A percentile compares a stretch with the other conserved stretches of the same genome.
Conservation (phyloP, 2,888 invertebrate genomes). For the Tachina fera region DNA sequence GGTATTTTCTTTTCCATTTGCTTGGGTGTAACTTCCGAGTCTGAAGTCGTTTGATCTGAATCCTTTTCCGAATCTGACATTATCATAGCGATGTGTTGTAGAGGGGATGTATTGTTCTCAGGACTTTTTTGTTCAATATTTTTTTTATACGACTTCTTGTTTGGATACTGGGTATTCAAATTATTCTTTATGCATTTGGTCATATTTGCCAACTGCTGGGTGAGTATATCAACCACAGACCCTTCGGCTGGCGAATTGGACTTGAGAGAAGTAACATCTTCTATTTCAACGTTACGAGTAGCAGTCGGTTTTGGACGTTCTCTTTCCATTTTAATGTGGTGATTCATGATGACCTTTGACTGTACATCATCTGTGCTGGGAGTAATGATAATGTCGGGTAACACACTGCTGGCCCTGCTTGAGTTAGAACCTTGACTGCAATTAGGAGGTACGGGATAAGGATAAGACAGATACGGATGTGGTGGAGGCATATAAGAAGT, state of each 20-base stretch:
- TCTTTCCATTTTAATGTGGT: constrained; percentile 76
- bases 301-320: constrained; percentile 74
- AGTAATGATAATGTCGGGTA: constrained; percentile 81
- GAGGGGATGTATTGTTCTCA: constrained; percentile 77
- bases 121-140: constrained; percentile 77
- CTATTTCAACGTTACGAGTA: constrained; percentile 75
- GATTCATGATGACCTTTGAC: constrained; percentile 77
- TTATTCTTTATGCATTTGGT: constrained; percentile 75
- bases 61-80: constrained; percentile 40
- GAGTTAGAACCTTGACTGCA: constrained; percentile 76
- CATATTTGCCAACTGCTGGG: constrained; percentile 78
- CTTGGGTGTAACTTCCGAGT: constrained; percentile 72
- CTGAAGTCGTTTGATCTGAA: constrained; percentile 60
- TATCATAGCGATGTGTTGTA: constrained; percentile 65
- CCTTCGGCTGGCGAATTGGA: constrained; percentile 70
- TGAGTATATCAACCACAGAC: constrained; percentile 78
- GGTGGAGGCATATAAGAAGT: constrained; percentile 74
- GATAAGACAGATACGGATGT: constrained; percentile 72
- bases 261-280: constrained; percentile 72
- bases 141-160: constrained; percentile 78
- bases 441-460: constrained; percentile 77
- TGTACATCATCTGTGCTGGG: constrained; percentile 80
- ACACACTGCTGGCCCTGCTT: constrained; percentile 78
- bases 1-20: constrained; percentile 72
- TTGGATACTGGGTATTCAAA: constrained; percentile 76